A percentile compares a stretch with the other conserved stretches of the same genome.
Conservation (phyloP, 2,888 invertebrate genomes). For the Luffia ferchaultella region DNA sequence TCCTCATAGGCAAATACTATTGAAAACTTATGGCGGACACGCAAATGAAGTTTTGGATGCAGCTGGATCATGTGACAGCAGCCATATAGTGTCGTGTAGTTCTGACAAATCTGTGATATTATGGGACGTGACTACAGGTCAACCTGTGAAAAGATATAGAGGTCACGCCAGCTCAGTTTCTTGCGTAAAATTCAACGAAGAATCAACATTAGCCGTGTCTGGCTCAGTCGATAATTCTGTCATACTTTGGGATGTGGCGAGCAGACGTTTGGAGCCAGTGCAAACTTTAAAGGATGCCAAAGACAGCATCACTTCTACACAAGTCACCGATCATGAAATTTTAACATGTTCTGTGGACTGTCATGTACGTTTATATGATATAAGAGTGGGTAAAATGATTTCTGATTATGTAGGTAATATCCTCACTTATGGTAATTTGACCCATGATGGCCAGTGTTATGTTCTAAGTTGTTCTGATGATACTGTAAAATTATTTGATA, state of each 20-base stretch:
- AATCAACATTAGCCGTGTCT: constrained; percentile 90
- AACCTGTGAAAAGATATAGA: constrained; percentile 82
- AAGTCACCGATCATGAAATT: constrained; percentile 90
- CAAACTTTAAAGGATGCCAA: constrained; percentile 88
- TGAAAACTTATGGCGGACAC: constrained; percentile 94
- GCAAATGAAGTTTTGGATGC: constrained; percentile 74
- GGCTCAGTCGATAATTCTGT: constrained; percentile 94
- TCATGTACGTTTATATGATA: constrained; percentile 87
- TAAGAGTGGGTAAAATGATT: constrained; percentile 84
- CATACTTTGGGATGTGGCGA: constrained; percentile 84
- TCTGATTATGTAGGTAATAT: constrained; percentile 88
- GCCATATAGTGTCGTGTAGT: constrained; percentile 89
- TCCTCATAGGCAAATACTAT: constrained; percentile 75
- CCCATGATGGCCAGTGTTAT: constrained; percentile 92
- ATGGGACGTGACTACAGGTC: constrained; percentile 96
- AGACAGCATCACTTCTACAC: constrained; percentile 83
- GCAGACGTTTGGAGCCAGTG: constrained; percentile 48
- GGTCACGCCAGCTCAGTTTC: constrained; percentile 90
- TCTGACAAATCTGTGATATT: constrained; percentile 92
- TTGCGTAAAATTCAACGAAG: constrained; percentile 91
- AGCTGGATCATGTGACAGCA: constrained; percentile 89
- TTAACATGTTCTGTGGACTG: constrained; percentile 91
- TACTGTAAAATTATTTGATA: constrained; percentile 86
- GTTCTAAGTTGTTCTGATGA: constrained; percentile 87
- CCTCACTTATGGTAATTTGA: constrained; percentile 84